These are phyloP conservation scores for Coturnix japonica DNA, from an alignment of 2,113 vertebrate genomes.

Conservation along the genomic window DNA sequence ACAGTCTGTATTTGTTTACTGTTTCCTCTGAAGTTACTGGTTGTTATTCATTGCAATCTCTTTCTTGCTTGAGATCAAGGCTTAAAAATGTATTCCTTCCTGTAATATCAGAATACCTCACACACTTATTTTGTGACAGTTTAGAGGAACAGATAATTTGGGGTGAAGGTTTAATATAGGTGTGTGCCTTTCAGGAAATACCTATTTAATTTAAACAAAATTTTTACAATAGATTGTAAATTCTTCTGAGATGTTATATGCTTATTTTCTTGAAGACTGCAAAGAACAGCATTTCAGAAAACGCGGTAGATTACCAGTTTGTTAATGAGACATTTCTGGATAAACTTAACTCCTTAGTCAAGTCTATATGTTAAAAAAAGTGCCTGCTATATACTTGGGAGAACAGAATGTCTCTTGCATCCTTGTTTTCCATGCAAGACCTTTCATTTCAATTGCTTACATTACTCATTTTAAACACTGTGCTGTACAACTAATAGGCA, in stretches of 20 bases:
- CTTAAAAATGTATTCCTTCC: not conserved
- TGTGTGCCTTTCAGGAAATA: not conserved
- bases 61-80: not conserved
- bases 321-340: not conserved
- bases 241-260: accelerated
- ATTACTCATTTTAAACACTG: not conserved
- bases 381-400: not conserved
- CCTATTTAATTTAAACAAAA: not conserved
- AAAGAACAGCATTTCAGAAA: not conserved
- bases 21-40: not conserved
- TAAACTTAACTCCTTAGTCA: not conserved
- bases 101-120: not conserved
- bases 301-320: not conserved
- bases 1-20: conserved; percentile 42
- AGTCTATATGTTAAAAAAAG: not conserved
- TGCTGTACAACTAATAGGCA: not conserved
- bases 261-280: not conserved
- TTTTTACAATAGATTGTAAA: not conserved
- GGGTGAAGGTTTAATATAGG: not conserved
- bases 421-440: not conserved
- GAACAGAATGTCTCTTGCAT: not conserved
- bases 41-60: not conserved
- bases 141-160: conserved; percentile 24
- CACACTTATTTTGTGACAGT: not conserved
- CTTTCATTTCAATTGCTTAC: not conserved